These are phyloP conservation scores for Seriola dumerili DNA, from an alignment of 2,113 vertebrate species.

Conservation along the genomic window DNA sequence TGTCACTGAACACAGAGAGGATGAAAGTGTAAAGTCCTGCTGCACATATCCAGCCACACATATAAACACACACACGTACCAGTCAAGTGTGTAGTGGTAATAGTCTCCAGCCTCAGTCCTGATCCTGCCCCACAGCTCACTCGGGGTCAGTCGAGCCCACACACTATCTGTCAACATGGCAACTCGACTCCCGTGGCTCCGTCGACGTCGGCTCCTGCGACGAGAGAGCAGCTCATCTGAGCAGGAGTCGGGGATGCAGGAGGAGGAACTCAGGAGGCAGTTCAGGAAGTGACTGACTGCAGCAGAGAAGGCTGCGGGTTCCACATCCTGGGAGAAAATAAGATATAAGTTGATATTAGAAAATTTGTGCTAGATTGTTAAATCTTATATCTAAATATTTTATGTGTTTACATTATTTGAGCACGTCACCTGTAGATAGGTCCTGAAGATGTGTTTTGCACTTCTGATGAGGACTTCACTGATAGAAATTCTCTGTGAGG, in stretches of 20 bases:
- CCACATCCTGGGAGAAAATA: constrained; percentile 87
- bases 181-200: constrained; percentile 82
- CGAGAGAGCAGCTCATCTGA: constrained; percentile 91
- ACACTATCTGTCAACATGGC: constrained; percentile 80
- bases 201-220: constrained; percentile 90
- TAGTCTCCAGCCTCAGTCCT: constrained; percentile 89
- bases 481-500: constrained; percentile 90
- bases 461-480: constrained; percentile 94
- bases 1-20: constrained; percentile 85
- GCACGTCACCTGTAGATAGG: constrained; percentile 90
- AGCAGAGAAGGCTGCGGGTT: constrained; percentile 92
- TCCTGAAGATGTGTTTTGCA: constrained; percentile 96
- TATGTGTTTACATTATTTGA: neutral
- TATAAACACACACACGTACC: constrained; percentile 78
- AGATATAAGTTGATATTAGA: neutral
- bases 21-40: constrained; percentile 26
- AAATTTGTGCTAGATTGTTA: neutral
- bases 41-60: constrained; percentile 7
- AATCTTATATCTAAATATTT: neutral
- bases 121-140: constrained; percentile 92
- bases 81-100: constrained; percentile 89
- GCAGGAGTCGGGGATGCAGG: constrained; percentile 88
- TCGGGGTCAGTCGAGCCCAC: constrained; percentile 91
- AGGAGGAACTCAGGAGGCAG: constrained; percentile 93
- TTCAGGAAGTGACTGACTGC: constrained; percentile 98